phyloP scores from a whole-genome alignment of 2,888 invertebrate genomes.

The Dryocosmus kuriphilus region DNA sequence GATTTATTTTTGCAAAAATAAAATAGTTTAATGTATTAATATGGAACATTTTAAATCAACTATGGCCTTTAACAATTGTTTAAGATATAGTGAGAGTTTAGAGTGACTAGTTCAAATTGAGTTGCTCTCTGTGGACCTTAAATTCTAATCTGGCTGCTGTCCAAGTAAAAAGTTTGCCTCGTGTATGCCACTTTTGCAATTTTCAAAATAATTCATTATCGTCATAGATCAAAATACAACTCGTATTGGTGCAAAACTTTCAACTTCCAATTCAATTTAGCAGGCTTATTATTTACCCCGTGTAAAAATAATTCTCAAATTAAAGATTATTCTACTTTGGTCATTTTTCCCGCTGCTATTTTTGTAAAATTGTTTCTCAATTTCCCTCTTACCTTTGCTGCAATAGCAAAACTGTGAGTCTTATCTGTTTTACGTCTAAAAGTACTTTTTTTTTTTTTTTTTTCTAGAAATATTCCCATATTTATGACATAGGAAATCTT shows the following conservation, averaged over 20 bases:
- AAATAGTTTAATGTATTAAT: neutral
- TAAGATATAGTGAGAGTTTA: neutral
- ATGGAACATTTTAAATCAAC: neutral
- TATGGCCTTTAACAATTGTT: neutral
- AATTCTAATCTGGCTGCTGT: conserved; percentile 11
- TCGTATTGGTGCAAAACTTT: neutral
- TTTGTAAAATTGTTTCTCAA: too few species aligned
- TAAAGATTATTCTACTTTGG: too few species aligned
- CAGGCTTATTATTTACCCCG: too few species aligned
- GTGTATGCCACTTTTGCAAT: neutral
- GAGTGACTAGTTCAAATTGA: neutral
- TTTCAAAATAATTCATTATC: neutral
- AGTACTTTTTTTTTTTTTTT: neutral
- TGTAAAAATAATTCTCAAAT: neutral
- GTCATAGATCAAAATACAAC: neutral
- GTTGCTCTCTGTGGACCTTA: conserved; percentile 1
- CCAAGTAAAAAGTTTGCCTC: conserved; percentile 13
- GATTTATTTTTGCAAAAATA: neutral
- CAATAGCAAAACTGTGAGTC: too few species aligned
- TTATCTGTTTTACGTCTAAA: too few species aligned
- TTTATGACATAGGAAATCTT: neutral
- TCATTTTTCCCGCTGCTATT: too few species aligned
- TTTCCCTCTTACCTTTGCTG: too few species aligned
- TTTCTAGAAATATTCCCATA: neutral
- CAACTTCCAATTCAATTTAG: neutral